Conservation (phyloP, 2,113 vertebrate species). For the Rhynchomys soricoides region DNA sequence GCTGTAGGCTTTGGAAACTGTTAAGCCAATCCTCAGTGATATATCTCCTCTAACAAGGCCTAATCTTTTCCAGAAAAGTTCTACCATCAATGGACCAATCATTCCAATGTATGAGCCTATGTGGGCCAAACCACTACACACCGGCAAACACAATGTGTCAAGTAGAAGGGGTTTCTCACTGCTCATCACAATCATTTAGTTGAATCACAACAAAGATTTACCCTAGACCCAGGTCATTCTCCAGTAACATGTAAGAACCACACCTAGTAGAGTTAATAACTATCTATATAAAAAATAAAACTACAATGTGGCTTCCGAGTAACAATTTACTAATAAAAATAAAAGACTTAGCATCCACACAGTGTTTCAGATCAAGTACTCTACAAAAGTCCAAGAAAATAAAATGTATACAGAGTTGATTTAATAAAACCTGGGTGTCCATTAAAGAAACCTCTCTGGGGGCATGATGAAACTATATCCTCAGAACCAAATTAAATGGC, state of each 20-base stretch:
- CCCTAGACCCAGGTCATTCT: background rate
- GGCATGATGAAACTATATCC: background rate
- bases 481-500: constrained; percentile 22
- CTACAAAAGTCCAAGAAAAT: constrained; percentile 33
- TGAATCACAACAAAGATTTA: background rate
- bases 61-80: background rate
- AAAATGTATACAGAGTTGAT: constrained; percentile 3
- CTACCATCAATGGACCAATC: background rate
- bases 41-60: background rate
- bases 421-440: background rate
- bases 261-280: background rate
- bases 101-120: background rate
- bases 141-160: background rate
- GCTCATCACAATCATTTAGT: constrained; percentile 27
- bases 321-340: constrained; percentile 37
- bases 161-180: constrained; percentile 12
- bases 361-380: background rate
- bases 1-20: background rate
- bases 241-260: background rate
- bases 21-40: background rate
- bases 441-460: background rate
- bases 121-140: too few species aligned
- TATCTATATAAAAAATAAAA: constrained; percentile 2
- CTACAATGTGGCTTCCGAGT: constrained; percentile 9
- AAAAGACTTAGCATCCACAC: constrained; percentile 14